Evolutionary conservation across 2,797 vertebrate species (phyloP).

Genomic region (Brachyalestes nurse): DNA sequence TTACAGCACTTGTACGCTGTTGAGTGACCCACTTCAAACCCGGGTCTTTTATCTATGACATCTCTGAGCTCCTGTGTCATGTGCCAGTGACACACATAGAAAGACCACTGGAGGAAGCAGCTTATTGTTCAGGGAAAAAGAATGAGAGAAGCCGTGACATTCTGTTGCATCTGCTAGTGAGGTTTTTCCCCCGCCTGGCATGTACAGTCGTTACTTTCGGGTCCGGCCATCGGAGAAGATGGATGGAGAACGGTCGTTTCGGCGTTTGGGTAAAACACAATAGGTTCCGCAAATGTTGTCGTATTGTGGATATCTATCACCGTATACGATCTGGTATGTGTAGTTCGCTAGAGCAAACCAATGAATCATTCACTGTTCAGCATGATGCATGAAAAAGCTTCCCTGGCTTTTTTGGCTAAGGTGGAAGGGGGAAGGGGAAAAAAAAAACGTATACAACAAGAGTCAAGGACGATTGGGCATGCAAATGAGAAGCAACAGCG

Average conservation of each 20-base stretch:
- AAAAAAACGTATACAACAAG: slow-evolving; percentile 20
- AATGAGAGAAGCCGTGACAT: slow-evolving; percentile 26
- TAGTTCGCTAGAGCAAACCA: slow-evolving; percentile 22
- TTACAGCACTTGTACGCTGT: slow-evolving; percentile 18
- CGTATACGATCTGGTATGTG: neutral
- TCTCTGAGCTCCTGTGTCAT: slow-evolving; percentile 25
- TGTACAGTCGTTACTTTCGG: neutral
- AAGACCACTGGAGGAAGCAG: neutral
- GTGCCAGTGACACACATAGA: neutral
- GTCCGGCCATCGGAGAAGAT: slow-evolving; percentile 1
- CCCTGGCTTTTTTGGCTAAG: slow-evolving; percentile 1
- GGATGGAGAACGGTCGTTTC: neutral
- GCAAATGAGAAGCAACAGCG: slow-evolving; percentile 76
- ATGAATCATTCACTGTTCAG: slow-evolving; percentile 37
- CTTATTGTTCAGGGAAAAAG: slow-evolving; percentile 5
- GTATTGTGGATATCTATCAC: slow-evolving; percentile 5
- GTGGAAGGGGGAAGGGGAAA: neutral
- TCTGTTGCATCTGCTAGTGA: slow-evolving; percentile 13
- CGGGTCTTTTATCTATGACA: slow-evolving; percentile 9
- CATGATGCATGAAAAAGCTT: slow-evolving; percentile 17
- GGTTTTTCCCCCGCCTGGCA: neutral
- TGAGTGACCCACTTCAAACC: slow-evolving; percentile 31
- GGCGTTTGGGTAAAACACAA: neutral
- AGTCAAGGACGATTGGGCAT: slow-evolving; percentile 68
- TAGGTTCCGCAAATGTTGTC: slow-evolving; percentile 9